These are phyloP conservation scores for Apocheima hispidaria DNA, from an alignment of 2,888 invertebrate genomes.

Conservation along the genomic window DNA sequence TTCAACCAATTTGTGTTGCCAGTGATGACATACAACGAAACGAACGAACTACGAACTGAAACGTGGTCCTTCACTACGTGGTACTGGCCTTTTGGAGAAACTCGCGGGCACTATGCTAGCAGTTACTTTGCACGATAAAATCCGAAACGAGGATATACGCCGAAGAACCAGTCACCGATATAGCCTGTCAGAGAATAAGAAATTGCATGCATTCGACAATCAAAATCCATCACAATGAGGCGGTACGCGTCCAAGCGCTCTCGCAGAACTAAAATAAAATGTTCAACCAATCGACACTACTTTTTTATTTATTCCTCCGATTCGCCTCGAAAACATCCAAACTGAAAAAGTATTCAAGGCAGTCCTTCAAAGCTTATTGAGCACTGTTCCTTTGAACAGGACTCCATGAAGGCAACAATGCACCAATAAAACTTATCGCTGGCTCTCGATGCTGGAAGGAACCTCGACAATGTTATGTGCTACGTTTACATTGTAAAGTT, in stretches of 20 bases:
- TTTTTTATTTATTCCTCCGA: slow-evolving; percentile 10
- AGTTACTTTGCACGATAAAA: no score
- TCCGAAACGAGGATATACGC: no score
- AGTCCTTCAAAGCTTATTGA: slow-evolving; percentile 45
- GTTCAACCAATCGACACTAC: slow-evolving; percentile 10
- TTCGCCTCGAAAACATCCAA: slow-evolving; percentile 32
- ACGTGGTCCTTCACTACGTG: no score
- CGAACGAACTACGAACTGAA: no score
- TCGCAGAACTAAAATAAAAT: neutral
- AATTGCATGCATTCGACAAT: neutral
- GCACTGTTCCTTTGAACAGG: slow-evolving; percentile 44
- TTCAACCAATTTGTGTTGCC: no score
- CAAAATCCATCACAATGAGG: neutral
- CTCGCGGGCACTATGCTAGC: no score
- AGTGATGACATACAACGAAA: no score
- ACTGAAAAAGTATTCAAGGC: slow-evolving; percentile 39
- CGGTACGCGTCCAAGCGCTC: neutral
- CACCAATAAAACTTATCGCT: slow-evolving; percentile 77
- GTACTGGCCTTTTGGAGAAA: no score
- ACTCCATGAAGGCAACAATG: slow-evolving; percentile 68
- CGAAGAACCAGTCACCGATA: no score
- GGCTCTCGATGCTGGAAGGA: slow-evolving; percentile 27
- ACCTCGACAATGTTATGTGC: slow-evolving; percentile 23
- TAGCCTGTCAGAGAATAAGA: neutral
- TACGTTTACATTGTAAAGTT: slow-evolving; percentile 24